phyloP scores from a whole-genome alignment of 2,113 vertebrate species.

The Python bivittatus region DNA sequence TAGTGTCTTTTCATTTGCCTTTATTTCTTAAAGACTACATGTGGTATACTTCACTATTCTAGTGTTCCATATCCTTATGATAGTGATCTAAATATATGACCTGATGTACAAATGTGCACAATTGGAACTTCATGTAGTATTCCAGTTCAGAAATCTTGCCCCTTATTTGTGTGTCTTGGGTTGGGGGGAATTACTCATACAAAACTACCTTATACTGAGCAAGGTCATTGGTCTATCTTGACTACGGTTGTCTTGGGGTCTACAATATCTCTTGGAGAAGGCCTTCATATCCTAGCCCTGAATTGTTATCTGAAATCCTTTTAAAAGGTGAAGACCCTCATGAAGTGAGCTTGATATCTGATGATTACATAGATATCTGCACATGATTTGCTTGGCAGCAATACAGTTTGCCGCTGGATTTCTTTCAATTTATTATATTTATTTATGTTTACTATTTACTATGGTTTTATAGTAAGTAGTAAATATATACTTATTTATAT shows the following conservation, averaged over 20 bases:
- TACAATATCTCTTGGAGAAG: neutral
- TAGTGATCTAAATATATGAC: neutral
- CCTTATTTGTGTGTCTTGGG: neutral
- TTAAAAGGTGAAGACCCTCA: neutral
- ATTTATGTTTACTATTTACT: neutral
- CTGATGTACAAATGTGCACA: neutral
- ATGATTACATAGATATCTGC: neutral
- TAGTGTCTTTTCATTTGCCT: neutral
- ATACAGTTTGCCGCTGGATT: neutral
- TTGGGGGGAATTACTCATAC: neutral
- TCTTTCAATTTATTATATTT: neutral
- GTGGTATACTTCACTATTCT: neutral
- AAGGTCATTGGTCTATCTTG: neutral
- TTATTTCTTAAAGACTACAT: neutral
- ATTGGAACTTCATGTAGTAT: neutral
- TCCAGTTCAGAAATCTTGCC: neutral
- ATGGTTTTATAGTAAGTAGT: too few species aligned
- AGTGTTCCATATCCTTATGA: neutral
- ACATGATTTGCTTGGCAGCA: neutral
- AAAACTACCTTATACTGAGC: neutral
- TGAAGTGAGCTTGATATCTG: neutral
- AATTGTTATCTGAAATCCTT: neutral
- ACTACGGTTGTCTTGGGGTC: neutral
- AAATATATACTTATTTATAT: too few species aligned
- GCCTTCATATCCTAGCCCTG: neutral